phyloP scores from a whole-genome alignment of 2,113 vertebrate genomes.

The Xiphophorus couchianus region DNA sequence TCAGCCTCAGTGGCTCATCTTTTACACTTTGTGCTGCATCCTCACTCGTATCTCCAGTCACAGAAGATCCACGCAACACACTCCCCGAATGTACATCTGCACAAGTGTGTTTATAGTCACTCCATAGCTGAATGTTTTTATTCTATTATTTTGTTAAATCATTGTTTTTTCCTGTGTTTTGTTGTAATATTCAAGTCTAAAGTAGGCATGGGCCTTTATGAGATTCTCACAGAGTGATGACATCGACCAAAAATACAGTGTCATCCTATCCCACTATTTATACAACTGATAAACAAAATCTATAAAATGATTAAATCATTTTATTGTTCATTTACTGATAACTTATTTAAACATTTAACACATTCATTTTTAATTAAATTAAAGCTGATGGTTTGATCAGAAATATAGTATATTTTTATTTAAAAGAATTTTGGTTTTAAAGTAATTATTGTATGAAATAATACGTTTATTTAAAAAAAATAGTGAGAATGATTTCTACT shows the following conservation, averaged over 20 bases:
- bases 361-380: background rate
- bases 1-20: constrained; percentile 26
- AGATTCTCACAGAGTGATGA: background rate
- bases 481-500: background rate
- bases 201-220: background rate
- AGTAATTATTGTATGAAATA: too few relatives aligned
- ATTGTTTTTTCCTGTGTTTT: constrained; percentile 36
- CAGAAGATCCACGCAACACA: constrained; percentile 24
- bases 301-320: background rate
- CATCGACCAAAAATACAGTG: background rate
- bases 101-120: constrained; percentile 63
- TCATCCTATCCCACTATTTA: background rate
- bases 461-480: too few relatives aligned
- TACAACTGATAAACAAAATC: background rate
- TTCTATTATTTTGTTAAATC: constrained; percentile 1
- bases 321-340: background rate
- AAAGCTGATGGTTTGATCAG: too few relatives aligned
- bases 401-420: background rate
- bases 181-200: constrained; percentile 35
- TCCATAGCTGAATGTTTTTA: constrained; percentile 21
- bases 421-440: too few relatives aligned
- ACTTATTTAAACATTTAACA: background rate
- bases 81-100: constrained; percentile 44
- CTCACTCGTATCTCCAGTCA: constrained; percentile 38
- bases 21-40: constrained; percentile 56